Conservation (phyloP, 1,140 invertebrate genomes). For the Neodiprion pinetum region DNA sequence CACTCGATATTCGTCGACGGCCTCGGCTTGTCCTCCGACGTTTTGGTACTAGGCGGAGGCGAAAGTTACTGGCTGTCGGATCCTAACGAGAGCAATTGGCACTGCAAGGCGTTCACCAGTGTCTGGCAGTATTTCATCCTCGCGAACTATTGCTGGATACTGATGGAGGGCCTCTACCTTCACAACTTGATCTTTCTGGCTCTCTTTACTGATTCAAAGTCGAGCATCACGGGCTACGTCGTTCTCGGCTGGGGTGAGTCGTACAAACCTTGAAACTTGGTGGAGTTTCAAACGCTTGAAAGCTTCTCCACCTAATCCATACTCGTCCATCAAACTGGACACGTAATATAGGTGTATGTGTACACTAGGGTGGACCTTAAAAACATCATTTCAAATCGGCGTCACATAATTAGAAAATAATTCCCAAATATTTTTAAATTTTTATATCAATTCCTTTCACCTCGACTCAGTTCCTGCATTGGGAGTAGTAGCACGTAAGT, state of each 20-base stretch:
- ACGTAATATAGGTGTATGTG: no score
- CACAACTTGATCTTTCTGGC: slow-evolving; percentile 80
- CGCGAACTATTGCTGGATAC: slow-evolving; percentile 82
- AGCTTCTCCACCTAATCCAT: no score
- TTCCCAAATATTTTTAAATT: no score
- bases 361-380: not conserved
- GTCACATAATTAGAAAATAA: no score
- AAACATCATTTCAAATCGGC: no score
- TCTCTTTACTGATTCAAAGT: slow-evolving; percentile 73
- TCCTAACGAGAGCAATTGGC: slow-evolving; percentile 66
- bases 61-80: slow-evolving; percentile 49
- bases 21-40: slow-evolving; percentile 59
- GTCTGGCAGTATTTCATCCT: slow-evolving; percentile 76
- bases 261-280: no score
- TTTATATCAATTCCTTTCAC: no score
- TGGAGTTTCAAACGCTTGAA: no score
- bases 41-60: slow-evolving; percentile 48
- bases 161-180: slow-evolving; percentile 84
- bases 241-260: slow-evolving; percentile 77
- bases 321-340: no score
- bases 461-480: no score
- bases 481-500: no score
- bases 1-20: slow-evolving; percentile 68
- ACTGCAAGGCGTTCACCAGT: slow-evolving; percentile 74
- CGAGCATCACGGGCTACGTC: slow-evolving; percentile 72